Conservation (phyloP, 1,140 invertebrate genomes). For the Drosophila guanche region DNA sequence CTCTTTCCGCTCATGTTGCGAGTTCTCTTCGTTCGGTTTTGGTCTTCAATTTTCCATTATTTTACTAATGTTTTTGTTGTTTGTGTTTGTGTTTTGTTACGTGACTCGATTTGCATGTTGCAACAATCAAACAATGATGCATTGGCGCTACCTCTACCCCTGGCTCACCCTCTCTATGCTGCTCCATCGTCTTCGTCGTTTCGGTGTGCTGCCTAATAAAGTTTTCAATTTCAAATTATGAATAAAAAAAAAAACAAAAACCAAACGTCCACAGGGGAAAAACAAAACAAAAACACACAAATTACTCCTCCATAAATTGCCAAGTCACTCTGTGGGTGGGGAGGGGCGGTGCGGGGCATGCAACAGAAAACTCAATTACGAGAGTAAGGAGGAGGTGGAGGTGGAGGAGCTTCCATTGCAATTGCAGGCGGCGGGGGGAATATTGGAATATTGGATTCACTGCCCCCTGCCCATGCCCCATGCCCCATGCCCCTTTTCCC, state of each 20-base stretch:
- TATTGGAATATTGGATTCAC: too few species aligned
- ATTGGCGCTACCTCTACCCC: background rate
- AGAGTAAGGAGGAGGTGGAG: slow-evolving; percentile 1
- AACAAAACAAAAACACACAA: slow-evolving; percentile 24
- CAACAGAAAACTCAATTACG: slow-evolving; percentile 43
- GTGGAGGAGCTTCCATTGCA: slow-evolving; percentile 22
- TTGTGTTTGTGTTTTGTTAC: slow-evolving; percentile 18
- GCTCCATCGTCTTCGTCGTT: too few species aligned
- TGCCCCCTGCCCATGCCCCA: too few species aligned
- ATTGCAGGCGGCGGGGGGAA: slow-evolving; percentile 8
- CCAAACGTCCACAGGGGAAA: background rate
- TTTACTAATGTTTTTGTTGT: slow-evolving; percentile 2
- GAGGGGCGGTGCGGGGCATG: too few species aligned
- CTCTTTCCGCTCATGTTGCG: too few species aligned
- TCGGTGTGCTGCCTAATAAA: slow-evolving; percentile 6
- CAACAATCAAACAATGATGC: slow-evolving; percentile 13
- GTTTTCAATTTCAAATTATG: slow-evolving; percentile 34
- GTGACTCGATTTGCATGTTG: slow-evolving; percentile 45
- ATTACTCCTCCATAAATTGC: slow-evolving; percentile 43
- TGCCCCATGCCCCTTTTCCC: too few species aligned
- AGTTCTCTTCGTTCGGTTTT: slow-evolving; percentile 11
- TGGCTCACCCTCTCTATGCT: background rate
- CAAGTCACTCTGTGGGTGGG: slow-evolving; percentile 26
- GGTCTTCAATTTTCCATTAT: background rate
- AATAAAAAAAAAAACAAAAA: background rate